These are phyloP conservation scores for Columba guinea DNA, from an alignment of 2,797 vertebrate species.

Conservation along the genomic window DNA sequence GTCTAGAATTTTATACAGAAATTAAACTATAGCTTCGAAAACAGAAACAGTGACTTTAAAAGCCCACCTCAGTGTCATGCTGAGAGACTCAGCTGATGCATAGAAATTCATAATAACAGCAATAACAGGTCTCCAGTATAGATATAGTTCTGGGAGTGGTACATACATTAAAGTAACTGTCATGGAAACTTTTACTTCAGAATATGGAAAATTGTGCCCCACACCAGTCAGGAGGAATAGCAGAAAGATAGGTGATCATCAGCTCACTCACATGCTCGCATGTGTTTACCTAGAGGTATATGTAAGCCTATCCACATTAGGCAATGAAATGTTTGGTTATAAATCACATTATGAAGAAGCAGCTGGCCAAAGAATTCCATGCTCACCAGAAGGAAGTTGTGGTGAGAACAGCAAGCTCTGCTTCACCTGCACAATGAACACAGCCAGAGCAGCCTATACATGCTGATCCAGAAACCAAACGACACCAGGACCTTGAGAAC, in stretches of 20 bases:
- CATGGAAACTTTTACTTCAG: neutral
- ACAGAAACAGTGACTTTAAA: conserved; percentile 37
- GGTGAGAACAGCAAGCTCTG: neutral
- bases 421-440: neutral
- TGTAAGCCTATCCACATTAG: neutral
- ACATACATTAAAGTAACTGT: neutral
- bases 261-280: neutral
- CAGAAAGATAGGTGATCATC: neutral
- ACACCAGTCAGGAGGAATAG: neutral
- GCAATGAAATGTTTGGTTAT: neutral
- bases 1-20: conserved; percentile 7
- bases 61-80: neutral
- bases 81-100: conserved; percentile 9
- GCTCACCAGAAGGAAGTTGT: neutral
- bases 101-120: neutral
- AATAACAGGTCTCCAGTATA: neutral
- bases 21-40: conserved; percentile 30
- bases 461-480: neutral
- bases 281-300: neutral
- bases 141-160: neutral
- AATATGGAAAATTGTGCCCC: neutral
- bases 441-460: neutral
- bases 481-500: neutral
- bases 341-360: neutral
- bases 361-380: neutral